phyloP scores from a whole-genome alignment of 2,113 vertebrate species.

The Bubo scandiacus region DNA sequence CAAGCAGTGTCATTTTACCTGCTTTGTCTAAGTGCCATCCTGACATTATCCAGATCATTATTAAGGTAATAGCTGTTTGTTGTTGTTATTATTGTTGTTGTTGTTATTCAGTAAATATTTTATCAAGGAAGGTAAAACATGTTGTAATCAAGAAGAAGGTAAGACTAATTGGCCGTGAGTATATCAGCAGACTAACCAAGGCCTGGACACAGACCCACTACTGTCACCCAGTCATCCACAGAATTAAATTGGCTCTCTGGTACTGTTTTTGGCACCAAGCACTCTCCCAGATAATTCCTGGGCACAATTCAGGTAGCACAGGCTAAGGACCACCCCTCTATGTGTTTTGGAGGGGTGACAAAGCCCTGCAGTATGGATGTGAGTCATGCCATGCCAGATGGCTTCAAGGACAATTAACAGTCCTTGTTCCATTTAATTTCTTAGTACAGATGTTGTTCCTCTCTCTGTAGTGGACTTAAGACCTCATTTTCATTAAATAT shows the following conservation, averaged over 20 bases:
- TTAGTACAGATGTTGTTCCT: background rate
- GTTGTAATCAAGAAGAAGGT: background rate
- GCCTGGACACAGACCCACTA: background rate
- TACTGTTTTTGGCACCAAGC: background rate
- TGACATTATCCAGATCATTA: background rate
- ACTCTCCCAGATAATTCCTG: background rate
- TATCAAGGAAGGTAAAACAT: background rate
- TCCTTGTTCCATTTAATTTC: background rate
- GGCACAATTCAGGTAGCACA: background rate
- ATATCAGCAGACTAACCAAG: background rate
- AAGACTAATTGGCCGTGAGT: background rate
- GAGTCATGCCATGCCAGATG: background rate
- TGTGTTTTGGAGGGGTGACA: background rate
- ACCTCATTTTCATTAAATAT: background rate
- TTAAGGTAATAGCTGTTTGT: background rate
- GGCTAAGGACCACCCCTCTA: background rate
- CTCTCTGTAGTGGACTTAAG: background rate
- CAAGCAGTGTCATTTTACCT: background rate
- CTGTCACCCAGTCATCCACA: background rate
- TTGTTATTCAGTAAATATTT: background rate
- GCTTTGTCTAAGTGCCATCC: background rate
- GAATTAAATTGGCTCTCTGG: background rate
- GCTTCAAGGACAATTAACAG: background rate
- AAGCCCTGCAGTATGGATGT: background rate
- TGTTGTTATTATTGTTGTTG: background rate